Percentiles rank a stretch among this genome's conserved stretches.
phyloP scores from a whole-genome alignment of 2,888 invertebrate species.

The Napeogenes sylphis region DNA sequence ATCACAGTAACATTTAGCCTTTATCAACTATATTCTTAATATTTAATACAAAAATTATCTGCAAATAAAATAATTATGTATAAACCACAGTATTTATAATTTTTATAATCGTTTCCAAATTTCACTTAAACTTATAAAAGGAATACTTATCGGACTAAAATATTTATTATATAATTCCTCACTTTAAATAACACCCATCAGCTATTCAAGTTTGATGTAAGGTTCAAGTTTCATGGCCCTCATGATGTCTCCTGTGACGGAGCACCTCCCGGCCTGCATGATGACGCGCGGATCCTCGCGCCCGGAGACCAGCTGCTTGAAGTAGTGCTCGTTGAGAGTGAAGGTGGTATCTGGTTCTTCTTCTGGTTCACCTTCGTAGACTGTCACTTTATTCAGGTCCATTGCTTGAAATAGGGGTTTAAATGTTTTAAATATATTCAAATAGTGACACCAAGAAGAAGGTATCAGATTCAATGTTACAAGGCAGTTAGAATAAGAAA shows the following conservation, averaged over 20 bases:
- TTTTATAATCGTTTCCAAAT: too few relatives aligned
- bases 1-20: too few relatives aligned
- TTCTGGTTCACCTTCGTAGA: constrained; percentile 67
- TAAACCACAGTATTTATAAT: too few relatives aligned
- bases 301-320: constrained; percentile 64
- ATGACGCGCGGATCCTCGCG: constrained; percentile 61
- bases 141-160: too few relatives aligned
- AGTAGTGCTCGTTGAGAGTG: constrained; percentile 65
- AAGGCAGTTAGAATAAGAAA: too few relatives aligned
- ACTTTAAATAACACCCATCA: not conserved
- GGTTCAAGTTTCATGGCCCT: constrained; percentile 74
- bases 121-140: too few relatives aligned
- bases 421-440: not conserved
- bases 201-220: constrained; percentile 58
- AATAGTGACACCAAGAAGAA: not conserved
- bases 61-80: too few relatives aligned
- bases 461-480: too few relatives aligned
- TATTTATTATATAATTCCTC: too few relatives aligned
- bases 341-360: constrained; percentile 69
- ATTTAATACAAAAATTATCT: too few relatives aligned
- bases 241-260: constrained; percentile 74
- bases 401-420: constrained; percentile 51
- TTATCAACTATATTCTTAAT: too few relatives aligned
- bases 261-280: constrained; percentile 70
- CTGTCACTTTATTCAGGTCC: constrained; percentile 63